Conservation (phyloP, 2,797 vertebrate genomes). For the Champsocephalus esox region DNA sequence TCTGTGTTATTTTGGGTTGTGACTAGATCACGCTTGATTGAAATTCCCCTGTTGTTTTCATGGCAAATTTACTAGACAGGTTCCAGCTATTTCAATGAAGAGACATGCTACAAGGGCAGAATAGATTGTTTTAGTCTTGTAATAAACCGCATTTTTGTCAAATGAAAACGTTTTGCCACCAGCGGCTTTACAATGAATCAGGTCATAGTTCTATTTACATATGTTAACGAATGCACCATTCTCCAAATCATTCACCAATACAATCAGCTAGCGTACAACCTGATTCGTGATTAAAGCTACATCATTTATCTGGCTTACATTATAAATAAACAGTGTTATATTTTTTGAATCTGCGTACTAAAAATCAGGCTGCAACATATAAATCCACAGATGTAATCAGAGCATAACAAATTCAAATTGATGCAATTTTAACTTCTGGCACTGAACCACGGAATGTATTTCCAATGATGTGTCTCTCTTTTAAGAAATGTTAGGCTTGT, state of each 20-base stretch:
- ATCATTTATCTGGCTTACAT: neutral
- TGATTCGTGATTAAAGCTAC: neutral
- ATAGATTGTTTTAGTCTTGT: neutral
- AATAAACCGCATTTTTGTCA: neutral
- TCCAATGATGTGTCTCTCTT: neutral
- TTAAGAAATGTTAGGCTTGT: constrained; percentile 10
- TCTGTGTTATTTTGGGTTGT: neutral
- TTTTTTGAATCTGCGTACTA: neutral
- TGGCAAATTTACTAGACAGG: neutral
- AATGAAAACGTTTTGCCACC: neutral
- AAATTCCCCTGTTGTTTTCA: neutral
- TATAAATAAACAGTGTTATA: neutral
- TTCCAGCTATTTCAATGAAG: neutral
- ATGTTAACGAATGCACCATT: neutral
- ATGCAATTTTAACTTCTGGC: neutral
- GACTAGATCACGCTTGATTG: neutral
- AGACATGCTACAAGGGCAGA: neutral
- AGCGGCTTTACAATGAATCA: neutral
- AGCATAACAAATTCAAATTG: neutral
- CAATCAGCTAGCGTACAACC: neutral
- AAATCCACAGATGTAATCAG: neutral
- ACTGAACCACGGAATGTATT: neutral
- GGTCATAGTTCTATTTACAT: neutral
- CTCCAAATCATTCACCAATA: neutral
- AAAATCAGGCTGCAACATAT: neutral